These are phyloP conservation scores for Clivina fossor DNA, from an alignment of 2,888 invertebrate genomes.

Conservation along the genomic window DNA sequence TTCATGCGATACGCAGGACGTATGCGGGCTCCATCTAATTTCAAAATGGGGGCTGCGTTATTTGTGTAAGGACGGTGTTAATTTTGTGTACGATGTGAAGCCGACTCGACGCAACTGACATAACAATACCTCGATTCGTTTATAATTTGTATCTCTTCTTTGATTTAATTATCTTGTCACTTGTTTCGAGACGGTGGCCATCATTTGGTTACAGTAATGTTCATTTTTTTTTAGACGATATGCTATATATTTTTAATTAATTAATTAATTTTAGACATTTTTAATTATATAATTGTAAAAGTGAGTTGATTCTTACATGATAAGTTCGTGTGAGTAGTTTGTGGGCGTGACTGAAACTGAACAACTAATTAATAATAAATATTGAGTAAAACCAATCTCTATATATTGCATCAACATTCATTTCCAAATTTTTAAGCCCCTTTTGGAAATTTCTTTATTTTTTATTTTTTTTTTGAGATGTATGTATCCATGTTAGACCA, in stretches of 20 bases:
- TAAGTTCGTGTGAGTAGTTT: constrained; percentile 29
- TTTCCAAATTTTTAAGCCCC: no score
- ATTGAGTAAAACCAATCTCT: constrained; percentile 23
- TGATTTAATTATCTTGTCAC: no score
- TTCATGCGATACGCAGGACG: constrained; percentile 18
- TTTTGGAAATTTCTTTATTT: no score
- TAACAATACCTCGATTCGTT: no score
- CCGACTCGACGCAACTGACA: constrained; percentile 6
- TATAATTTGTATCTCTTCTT: no score
- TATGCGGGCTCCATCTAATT: not conserved
- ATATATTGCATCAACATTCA: not conserved
- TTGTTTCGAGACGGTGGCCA: not conserved
- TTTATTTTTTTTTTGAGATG: no score
- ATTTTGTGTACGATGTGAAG: constrained; percentile 11
- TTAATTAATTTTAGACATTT: constrained; percentile 27
- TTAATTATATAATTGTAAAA: constrained; percentile 32
- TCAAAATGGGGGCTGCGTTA: not conserved
- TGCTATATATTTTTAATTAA: constrained; percentile 24
- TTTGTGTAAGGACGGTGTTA: constrained; percentile 2
- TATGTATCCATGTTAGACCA: no score
- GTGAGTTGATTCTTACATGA: constrained; percentile 28
- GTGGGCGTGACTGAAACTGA: constrained; percentile 31
- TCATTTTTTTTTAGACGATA: constrained; percentile 15
- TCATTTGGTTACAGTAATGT: constrained; percentile 1
- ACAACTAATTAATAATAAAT: constrained; percentile 35